Evolutionary conservation across 1,140 invertebrate genomes (phyloP).

Genomic region (Brachionus rubens): DNA sequence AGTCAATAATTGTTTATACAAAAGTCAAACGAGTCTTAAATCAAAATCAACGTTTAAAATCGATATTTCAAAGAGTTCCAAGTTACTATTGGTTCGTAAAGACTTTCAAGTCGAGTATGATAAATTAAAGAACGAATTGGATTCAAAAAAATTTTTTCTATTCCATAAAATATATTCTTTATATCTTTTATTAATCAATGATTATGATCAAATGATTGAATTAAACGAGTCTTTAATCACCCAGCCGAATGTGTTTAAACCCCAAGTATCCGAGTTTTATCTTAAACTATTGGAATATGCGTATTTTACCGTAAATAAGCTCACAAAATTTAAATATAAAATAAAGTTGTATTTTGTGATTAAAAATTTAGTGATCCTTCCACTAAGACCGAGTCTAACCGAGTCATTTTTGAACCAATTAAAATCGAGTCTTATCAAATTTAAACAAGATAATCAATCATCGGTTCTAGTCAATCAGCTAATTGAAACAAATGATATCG

Average conservation of each 20-base stretch:
- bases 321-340: slow-evolving; percentile 38
- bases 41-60: slow-evolving; percentile 37
- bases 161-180: slow-evolving; percentile 37
- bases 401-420: neutral
- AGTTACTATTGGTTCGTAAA: slow-evolving; percentile 2
- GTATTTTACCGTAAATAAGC: neutral
- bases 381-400: neutral
- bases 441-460: slow-evolving; percentile 30
- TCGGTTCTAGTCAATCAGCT: slow-evolving; percentile 7
- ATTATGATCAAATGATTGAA: neutral
- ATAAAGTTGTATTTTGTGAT: slow-evolving; percentile 6
- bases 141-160: slow-evolving; percentile 1
- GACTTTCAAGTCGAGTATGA: slow-evolving; percentile 45
- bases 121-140: neutral
- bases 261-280: slow-evolving; percentile 14
- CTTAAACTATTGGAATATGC: slow-evolving; percentile 26
- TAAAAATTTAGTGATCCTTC: slow-evolving; percentile 1
- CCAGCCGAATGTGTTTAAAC: neutral
- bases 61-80: neutral
- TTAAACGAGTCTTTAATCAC: slow-evolving; percentile 16
- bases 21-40: neutral
- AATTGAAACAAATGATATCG: slow-evolving; percentile 16
- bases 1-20: slow-evolving; percentile 24
- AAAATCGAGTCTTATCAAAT: neutral
- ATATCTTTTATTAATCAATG: neutral